Base-by-base conservation (phyloP, 2,888 invertebrate genomes). In the Notocelia uddmanniana region DNA sequence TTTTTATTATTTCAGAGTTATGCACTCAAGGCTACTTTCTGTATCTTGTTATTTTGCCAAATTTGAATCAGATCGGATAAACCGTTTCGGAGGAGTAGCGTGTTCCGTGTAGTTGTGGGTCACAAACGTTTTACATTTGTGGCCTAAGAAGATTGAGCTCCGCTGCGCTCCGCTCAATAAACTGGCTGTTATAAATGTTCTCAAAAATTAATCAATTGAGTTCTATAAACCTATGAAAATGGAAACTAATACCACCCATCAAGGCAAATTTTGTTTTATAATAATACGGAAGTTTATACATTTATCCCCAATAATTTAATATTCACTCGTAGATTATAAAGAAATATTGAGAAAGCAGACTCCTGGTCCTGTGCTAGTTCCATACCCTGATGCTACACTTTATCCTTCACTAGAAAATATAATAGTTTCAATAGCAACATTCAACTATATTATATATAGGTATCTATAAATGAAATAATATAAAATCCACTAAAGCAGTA, bases 401-500 rank as follows among this genome's bases (percentile, higher is more conserved):
- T n/a, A 45, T 45, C n/a, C 6, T n/a, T n/a, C 45, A n/a, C 5
- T 6, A n/a, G 0, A 15, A 41, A 6, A 6, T 45, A 45, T 45
- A n/a, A 41, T 15, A n/a, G 8, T n/a, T 45, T n/a, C 45, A 45
- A 45, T 8, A n/a, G n/a, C 6, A n/a, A 45, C 45, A 45, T n/a
- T n/a, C 6, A 45, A 45, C 5, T 31, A 6, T 45, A n/a, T 45
- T 45, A 3, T n/a, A 8, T n/a, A n/a, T n/a, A n/a, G n/a, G 8
- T n/a, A n/a, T 45, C n/a, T n/a, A n/a, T 45, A 8, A 45, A 13
- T 21, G 1, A 41, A 52, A 63, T 34, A 31, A 10, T n/a, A 19
- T n/a, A 52, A 64, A 10, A 15, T 34, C 52, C 8, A 34, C 76
- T 82, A 83, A 84, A 86, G 83, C 86, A 85, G 5, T 81, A 82